Evolutionary conservation across 2,797 vertebrate genomes (phyloP).

Genomic region (Trichosurus vulpecula): DNA sequence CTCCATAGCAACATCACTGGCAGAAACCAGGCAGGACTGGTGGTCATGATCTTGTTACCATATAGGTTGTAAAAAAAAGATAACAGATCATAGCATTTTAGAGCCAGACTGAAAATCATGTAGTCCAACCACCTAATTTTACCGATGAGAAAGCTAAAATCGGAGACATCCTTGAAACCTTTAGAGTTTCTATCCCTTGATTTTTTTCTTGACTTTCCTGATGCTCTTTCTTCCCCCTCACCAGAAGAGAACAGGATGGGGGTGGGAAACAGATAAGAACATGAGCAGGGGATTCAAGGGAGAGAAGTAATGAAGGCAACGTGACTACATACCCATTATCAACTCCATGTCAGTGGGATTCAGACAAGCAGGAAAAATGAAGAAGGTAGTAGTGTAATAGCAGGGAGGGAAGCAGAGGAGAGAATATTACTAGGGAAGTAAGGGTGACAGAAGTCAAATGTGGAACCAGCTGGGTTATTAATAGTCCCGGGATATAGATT

Average conservation of each 20-base stretch:
- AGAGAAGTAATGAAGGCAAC: not conserved
- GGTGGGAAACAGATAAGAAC: not conserved
- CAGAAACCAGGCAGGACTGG: not conserved
- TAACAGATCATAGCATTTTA: not conserved
- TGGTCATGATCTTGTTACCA: not conserved
- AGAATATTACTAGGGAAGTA: not conserved
- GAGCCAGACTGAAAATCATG: not conserved
- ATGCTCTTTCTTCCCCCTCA: not conserved
- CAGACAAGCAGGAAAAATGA: not conserved
- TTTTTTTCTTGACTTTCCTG: not conserved
- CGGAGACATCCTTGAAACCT: not conserved
- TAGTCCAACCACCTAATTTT: not conserved
- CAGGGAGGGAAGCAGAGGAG: not conserved
- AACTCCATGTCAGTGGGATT: not conserved
- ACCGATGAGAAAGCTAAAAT: not conserved
- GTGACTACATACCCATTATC: not conserved
- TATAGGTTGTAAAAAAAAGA: not conserved
- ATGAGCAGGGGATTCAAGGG: not conserved
- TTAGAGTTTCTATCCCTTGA: not conserved
- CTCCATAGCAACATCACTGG: not conserved
- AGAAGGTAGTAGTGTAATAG: not conserved
- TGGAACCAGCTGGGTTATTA: conserved; percentile 34
- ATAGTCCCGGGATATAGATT: conserved; percentile 27
- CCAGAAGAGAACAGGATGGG: not conserved
- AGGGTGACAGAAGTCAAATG: conserved; percentile 46